These are phyloP conservation scores for Molossus alvarezi DNA, from an alignment of 2,797 vertebrate genomes.

Conservation along the genomic window DNA sequence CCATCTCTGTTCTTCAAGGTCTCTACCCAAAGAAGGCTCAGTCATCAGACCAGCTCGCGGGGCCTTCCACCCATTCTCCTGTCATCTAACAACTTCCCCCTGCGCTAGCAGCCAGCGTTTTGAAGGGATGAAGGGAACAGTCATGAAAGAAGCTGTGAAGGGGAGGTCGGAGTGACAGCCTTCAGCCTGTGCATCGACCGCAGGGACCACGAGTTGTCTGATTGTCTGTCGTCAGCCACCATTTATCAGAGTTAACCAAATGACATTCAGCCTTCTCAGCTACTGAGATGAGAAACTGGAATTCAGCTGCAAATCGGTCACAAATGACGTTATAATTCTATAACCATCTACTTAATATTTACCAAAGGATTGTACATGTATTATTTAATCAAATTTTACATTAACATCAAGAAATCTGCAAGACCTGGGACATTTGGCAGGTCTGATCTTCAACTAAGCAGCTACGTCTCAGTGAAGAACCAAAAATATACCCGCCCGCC, in stretches of 20 bases:
- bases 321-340: not conserved
- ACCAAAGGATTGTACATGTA: not conserved
- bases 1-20: not conserved
- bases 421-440: not conserved
- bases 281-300: not conserved
- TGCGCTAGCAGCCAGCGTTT: not conserved
- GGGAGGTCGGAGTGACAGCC: rapidly evolving
- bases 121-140: not conserved
- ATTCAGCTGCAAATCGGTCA: not conserved
- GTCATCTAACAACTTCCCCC: not conserved
- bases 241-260: not conserved
- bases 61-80: not conserved
- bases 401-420: conserved; percentile 50
- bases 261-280: not conserved
- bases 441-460: conserved; percentile 13
- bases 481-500: not conserved
- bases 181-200: rapidly evolving
- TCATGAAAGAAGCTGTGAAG: not conserved
- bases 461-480: not conserved
- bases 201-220: rapidly evolving
- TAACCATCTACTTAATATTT: not conserved
- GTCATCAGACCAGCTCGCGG: not conserved
- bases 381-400: conserved; percentile 40
- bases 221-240: not conserved
- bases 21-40: not conserved